These are phyloP conservation scores for Mythimna ferrago DNA, from an alignment of 2,888 invertebrate genomes.

Conservation along the genomic window DNA sequence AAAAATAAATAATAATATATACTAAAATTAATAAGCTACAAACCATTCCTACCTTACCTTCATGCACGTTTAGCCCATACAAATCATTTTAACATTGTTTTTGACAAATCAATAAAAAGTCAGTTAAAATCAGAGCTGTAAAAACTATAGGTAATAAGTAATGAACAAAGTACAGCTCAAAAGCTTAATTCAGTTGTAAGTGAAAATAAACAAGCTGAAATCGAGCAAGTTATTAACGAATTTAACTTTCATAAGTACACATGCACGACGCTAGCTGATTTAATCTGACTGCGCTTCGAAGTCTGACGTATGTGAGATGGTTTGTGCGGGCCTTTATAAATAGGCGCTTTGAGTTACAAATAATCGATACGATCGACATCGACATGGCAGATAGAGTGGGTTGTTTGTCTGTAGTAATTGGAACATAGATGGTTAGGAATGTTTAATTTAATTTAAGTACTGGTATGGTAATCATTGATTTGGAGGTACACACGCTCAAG, in stretches of 20 bases:
- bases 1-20: too few species aligned
- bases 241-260: constrained; percentile 61
- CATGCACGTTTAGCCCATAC: not conserved
- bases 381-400: not conserved
- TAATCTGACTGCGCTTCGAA: constrained; percentile 40
- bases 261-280: constrained; percentile 39
- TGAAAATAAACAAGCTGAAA: constrained; percentile 30
- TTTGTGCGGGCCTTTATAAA: constrained; percentile 33
- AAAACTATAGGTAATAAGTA: not conserved
- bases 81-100: not conserved
- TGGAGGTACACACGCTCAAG: not conserved
- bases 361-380: not conserved
- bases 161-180: not conserved
- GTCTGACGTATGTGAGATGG: constrained; percentile 34
- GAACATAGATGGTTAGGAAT: not conserved
- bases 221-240: constrained; percentile 36
- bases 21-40: too few species aligned
- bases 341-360: constrained; percentile 16
- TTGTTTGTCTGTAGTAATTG: not conserved
- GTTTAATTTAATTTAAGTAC: not conserved
- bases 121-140: not conserved
- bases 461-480: not conserved
- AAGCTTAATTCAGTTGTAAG: not conserved
- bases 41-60: too few species aligned
- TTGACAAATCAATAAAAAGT: not conserved